Base-by-base conservation (phyloP, 2,113 vertebrate genomes). In the Ovis canadensis region DNA sequence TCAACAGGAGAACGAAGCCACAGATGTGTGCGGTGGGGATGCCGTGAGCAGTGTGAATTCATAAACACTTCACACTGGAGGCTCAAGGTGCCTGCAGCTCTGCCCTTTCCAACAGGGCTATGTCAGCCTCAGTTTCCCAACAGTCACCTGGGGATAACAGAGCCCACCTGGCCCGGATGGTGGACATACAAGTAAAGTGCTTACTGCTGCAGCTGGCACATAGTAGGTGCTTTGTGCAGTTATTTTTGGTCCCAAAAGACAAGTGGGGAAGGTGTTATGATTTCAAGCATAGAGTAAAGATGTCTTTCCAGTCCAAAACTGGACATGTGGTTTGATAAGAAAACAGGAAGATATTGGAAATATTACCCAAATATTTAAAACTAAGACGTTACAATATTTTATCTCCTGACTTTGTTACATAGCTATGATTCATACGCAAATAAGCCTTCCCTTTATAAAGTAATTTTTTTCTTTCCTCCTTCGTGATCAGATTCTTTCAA, bases 401-500 rank as follows among this genome's bases (percentile, higher is more conserved):
- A 40, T 57, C 89, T 81, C 48, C 57, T 64, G 86, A 57, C 7
- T 84, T 31, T 92, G 62, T 80, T 52, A 81, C 19, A 6, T 36
- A 29, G 45, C 33, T 92, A 67, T 90, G 17, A 77, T 40, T 81
- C 45, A 23, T 45, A 23, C 40, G 48, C 71, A 91, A 92, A 52
- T 67, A 80, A 87, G 40, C 4, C 6, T 45, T 50, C 50, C 0
- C 55, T 96, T 60, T 91, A 55, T n/a, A 15, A 52, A 71, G 17
- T 43, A 2, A 10, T 45, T 91, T 40, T 64, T 93, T 67, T n/a
- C 62, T 45, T 77, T 91, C 33, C 54, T 54, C 11, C 11, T 91
- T 83, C 71, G 52, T 12, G 31, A 16, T 82, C 60, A 81, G 94
- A 94, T 40, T 91, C 67, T 96, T 92, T 91, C 62, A 55, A 91